Evolutionary conservation across 2,113 vertebrate species (phyloP), one percentile per base, ranked within the genome.

Genomic region (Pan paniscus): DNA sequence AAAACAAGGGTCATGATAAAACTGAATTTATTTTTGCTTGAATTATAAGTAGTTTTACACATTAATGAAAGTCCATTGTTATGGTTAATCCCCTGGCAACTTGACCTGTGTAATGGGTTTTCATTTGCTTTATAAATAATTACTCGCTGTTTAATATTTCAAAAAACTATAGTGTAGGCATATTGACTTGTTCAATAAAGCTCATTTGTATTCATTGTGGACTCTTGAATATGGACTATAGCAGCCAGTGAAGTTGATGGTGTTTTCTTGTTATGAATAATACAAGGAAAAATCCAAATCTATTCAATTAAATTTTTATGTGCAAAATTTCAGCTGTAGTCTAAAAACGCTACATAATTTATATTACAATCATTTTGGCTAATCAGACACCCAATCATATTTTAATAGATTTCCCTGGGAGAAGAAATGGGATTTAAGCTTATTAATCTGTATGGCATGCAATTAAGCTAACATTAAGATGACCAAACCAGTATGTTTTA

Each of bases 251-350:
- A 97, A 97, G 92, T 83, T 61, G 3, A 72, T 75, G 76, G 67
- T 93, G 68, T 93, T 79, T 95, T 50, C 43, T 50, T 89, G 35
- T 82, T 96, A 73, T 93, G 70, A 96, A 79, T 96, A 96, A 97
- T 90, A 90, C 16, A 87, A n/a, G 79, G 67, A 30, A 80, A 96
- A 96, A 27, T 46, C 81, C 75, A 94, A 91, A 94, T 92, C 27
- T 67, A 89, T 88, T 95, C 64, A 87, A 84, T 94, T 94, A 95
- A 89, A 93, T 12, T 78, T 96, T 94, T 72, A 85, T 90, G 64
- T 94, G 38, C 2, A 90, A 94, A 93, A 94, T 22, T 87, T 50
- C 13, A 84, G 75, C 80, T 95, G 27, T 79, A 3, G 88, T 78
- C 72, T 84, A 35, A 96, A 92, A 86, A 92, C 95, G 70, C 40